Percentiles rank a stretch among this genome's conserved stretches.
Evolutionary conservation across 2,888 invertebrate genomes (phyloP).

Genomic region (Drosophila phalerata): DNA sequence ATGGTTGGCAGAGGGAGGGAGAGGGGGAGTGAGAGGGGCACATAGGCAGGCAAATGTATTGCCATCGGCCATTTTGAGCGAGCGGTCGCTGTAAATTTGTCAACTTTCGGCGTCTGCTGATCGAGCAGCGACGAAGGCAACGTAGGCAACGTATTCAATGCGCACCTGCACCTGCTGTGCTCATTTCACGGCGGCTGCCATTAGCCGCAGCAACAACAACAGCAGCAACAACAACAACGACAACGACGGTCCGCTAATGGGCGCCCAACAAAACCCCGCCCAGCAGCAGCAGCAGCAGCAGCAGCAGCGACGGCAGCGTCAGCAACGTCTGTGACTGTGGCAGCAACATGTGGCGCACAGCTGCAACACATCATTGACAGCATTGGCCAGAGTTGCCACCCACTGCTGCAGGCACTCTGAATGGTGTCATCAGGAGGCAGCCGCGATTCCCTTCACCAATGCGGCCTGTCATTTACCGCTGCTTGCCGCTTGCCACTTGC

Average conservation of each 20-base stretch:
- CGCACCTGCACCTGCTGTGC: conserved; percentile 78
- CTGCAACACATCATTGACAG: conserved; percentile 78
- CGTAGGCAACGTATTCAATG: background rate
- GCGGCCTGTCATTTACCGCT: conserved; percentile 54
- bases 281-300: conserved; percentile 33
- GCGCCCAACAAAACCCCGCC: conserved; percentile 68
- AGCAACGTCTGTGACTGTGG: background rate
- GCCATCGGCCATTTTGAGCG: conserved; percentile 72
- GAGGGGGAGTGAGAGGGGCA: background rate
- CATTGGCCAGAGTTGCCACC: conserved; percentile 76
- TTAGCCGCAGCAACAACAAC: conserved; percentile 31
- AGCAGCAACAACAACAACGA: conserved; percentile 37
- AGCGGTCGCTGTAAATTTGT: conserved; percentile 72
- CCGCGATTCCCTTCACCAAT: conserved; percentile 62
- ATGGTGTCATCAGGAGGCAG: conserved; percentile 72
- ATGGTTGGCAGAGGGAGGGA: background rate
- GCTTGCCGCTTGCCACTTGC: conserved; percentile 30
- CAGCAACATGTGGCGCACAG: conserved; percentile 80
- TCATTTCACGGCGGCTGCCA: conserved; percentile 73
- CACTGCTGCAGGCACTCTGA: conserved; percentile 68
- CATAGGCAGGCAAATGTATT: conserved; percentile 69
- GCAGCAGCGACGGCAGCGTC: conserved; percentile 13
- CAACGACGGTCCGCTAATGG: conserved; percentile 51
- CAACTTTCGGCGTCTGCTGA: conserved; percentile 65
- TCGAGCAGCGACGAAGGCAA: conserved; percentile 14